phyloP scores from a whole-genome alignment of 2,113 vertebrate species.

The Triplophysa siluroides region DNA sequence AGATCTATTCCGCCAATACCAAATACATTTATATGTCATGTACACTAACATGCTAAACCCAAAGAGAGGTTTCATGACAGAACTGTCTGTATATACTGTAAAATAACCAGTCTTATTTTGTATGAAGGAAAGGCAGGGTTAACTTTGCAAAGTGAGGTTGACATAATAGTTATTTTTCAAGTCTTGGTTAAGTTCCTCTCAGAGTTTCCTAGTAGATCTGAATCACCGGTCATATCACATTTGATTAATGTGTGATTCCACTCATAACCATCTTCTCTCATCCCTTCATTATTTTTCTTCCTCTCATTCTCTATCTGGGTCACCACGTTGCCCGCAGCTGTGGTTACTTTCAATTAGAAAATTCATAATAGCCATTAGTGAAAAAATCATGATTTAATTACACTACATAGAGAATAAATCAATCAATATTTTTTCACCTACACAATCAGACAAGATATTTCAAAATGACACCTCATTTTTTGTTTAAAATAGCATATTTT shows the following conservation, averaged over 20 bases:
- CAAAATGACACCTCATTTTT: neutral
- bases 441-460: neutral
- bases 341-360: neutral
- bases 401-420: neutral
- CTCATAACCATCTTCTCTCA: neutral
- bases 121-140: too few relatives aligned
- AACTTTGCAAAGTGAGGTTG: too few relatives aligned
- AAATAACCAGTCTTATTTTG: too few relatives aligned
- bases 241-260: neutral
- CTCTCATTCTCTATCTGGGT: slow-evolving; percentile 27
- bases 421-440: neutral
- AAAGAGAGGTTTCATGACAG: too few relatives aligned
- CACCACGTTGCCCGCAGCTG: slow-evolving; percentile 14
- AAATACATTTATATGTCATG: too few relatives aligned
- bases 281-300: neutral
- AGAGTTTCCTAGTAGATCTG: neutral
- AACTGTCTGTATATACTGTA: too few relatives aligned
- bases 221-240: neutral
- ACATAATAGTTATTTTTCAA: too few relatives aligned
- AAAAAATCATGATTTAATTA: neutral
- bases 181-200: neutral
- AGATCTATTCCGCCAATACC: too few relatives aligned
- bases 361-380: neutral
- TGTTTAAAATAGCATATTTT: neutral
- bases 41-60: too few relatives aligned